Base-by-base conservation (phyloP, 2,113 vertebrate species). In the Cathartes aura region DNA sequence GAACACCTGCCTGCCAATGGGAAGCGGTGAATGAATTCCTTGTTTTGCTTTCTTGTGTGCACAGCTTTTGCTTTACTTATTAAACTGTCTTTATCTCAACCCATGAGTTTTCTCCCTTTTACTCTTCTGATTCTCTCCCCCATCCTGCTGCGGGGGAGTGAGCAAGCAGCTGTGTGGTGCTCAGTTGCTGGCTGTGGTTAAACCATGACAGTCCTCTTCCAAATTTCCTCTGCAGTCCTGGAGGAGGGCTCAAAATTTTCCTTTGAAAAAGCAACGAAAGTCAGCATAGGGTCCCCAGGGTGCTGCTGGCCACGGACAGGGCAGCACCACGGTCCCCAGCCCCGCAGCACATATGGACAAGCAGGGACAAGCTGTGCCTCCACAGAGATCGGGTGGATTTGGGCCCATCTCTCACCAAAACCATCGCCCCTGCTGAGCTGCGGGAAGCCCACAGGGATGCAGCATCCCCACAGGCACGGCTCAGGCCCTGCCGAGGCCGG, bases 311-410 rank as follows among this genome's bases (percentile, higher is more conserved):
- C 72, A 20, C 2, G 2, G 26, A 12, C 17, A 9, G 43, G 32
- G 60, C 60, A 70, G 48, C 0, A 0, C 6, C 3, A 5, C 3
- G 1, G 27, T 20, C 36, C 27, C 45, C 10, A 2, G 32, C 12
- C 17, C 29, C 1, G 0, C 22, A 74, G 45, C 50, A 43, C 8
- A 1, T 3, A 19, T 3, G 3, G 52, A 75, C 1, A 8, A 70
- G 47, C 4, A 2, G 29, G 45, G 23, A 75, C 2, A 30, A 93
- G 56, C 50, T 71, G 66, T 9, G 5, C 6, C 30, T n/a, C 47
- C 3, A 0, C 15, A 71, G 56, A 48, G 23, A 62, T 6, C 1
- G 4, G 27, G n/a, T n/a, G 52, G 32, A 29, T 71, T 66, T n/a
- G 62, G 17, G 67, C 30, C 34, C 32, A 47, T 55, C 36, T 82